Evolutionary conservation across 2,113 vertebrate genomes (phyloP).

Genomic region (Bucco capensis): DNA sequence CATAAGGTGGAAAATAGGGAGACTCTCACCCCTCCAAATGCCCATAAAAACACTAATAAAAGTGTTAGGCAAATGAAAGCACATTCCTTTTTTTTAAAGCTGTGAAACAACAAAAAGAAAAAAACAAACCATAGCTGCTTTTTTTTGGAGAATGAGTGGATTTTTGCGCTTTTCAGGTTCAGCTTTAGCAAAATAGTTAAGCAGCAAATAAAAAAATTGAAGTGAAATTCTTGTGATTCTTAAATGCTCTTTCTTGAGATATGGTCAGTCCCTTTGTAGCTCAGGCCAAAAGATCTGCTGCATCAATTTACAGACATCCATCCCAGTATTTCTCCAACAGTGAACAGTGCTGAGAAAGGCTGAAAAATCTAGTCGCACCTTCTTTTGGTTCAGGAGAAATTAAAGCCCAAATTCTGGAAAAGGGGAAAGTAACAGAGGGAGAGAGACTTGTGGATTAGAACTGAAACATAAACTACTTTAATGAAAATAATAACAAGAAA

Average conservation of each 20-base stretch:
- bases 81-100: not conserved
- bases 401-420: not conserved
- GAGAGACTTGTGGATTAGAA: no score
- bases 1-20: not conserved
- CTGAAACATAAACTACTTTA: no score
- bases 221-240: not conserved
- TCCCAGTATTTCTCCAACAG: not conserved
- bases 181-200: not conserved
- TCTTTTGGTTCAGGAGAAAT: slow-evolving; percentile 3
- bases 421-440: no score
- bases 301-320: not conserved
- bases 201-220: not conserved
- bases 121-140: not conserved
- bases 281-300: not conserved
- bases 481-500: no score
- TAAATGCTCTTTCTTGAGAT: not conserved
- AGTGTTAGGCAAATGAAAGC: not conserved
- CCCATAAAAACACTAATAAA: slow-evolving; percentile 9
- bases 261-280: not conserved
- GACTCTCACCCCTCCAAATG: slow-evolving; percentile 2
- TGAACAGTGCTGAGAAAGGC: not conserved
- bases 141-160: not conserved
- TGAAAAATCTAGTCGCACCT: not conserved
- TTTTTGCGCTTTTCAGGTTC: slow-evolving; percentile 18
- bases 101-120: not conserved